Evolutionary conservation across 92 coral and sea anemone genomes (phyloP).

Genomic region (Plumapathes pennacea): DNA sequence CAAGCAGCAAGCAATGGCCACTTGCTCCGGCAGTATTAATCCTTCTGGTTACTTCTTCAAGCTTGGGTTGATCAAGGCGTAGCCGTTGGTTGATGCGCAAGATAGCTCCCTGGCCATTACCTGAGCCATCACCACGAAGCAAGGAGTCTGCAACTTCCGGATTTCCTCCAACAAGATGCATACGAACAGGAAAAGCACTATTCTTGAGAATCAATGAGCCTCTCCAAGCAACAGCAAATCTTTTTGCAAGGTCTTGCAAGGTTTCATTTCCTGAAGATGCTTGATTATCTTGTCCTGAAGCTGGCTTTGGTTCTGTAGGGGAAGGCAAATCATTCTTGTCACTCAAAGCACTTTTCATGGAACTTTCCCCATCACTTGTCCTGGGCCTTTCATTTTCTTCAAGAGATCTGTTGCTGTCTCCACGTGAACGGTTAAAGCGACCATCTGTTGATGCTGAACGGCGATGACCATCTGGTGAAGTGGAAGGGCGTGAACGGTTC

Average conservation of each 20-base stretch:
- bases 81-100: constrained; percentile 96
- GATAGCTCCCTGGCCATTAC: constrained; percentile 68
- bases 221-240: constrained; percentile 99
- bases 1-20: constrained; percentile 97
- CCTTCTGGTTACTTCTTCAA: constrained; percentile 98
- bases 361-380: constrained; percentile 51
- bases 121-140: constrained; percentile 85
- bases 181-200: constrained; percentile 99
- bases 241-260: constrained; percentile 97
- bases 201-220: constrained; percentile 96
- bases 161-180: constrained; percentile 99
- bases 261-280: constrained; percentile 75
- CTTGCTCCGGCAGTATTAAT: constrained; percentile 98
- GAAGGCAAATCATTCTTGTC: constrained; percentile 52
- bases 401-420: constrained; percentile 24
- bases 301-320: constrained; percentile 66
- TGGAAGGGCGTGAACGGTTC: constrained; percentile 64
- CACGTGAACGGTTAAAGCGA: constrained; percentile 63
- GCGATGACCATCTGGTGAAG: constrained; percentile 66
- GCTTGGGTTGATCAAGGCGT: constrained; percentile 99
- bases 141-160: constrained; percentile 97
- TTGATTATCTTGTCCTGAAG: constrained; percentile 44
- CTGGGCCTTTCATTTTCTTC: constrained; percentile 61
- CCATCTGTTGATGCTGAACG: constrained; percentile 78
- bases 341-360: constrained; percentile 51